These are phyloP conservation scores for Apteryx owenii DNA, from an alignment of 2,113 vertebrate species.

Conservation along the genomic window DNA sequence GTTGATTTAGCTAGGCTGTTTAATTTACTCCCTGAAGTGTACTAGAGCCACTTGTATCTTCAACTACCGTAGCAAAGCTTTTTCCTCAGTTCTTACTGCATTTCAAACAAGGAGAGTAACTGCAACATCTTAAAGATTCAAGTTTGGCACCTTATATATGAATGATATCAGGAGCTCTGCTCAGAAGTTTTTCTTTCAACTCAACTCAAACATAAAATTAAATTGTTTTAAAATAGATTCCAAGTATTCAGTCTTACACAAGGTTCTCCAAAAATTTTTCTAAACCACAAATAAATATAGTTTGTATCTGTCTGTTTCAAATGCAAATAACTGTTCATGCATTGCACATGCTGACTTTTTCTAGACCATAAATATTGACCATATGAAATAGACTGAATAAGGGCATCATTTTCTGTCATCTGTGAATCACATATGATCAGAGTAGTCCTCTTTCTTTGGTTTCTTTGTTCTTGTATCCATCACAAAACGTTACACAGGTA, in stretches of 20 bases:
- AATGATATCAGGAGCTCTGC: not conserved
- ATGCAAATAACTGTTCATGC: not conserved
- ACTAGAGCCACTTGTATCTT: too few species aligned
- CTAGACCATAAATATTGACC: slow-evolving; percentile 17
- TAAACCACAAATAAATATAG: not conserved
- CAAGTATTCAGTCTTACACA: not conserved
- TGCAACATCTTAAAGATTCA: not conserved
- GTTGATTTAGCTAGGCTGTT: too few species aligned
- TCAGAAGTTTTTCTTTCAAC: not conserved
- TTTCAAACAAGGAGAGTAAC: not conserved
- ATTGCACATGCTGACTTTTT: not conserved
- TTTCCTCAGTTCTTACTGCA: not conserved
- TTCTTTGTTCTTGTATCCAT: slow-evolving; percentile 42
- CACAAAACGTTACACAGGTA: slow-evolving; percentile 31
- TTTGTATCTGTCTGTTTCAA: not conserved
- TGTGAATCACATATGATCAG: not conserved
- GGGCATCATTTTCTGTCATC: slow-evolving; percentile 2
- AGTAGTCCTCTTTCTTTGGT: slow-evolving; percentile 32
- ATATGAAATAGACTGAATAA: slow-evolving; percentile 29
- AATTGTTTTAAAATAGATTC: not conserved
- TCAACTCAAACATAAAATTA: not conserved
- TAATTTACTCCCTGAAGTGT: too few species aligned
- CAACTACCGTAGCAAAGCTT: not conserved
- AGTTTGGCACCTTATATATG: not conserved
- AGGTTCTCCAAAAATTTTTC: not conserved